Conservation (phyloP, 2,113 vertebrate species). For the Apeltes quadracus region DNA sequence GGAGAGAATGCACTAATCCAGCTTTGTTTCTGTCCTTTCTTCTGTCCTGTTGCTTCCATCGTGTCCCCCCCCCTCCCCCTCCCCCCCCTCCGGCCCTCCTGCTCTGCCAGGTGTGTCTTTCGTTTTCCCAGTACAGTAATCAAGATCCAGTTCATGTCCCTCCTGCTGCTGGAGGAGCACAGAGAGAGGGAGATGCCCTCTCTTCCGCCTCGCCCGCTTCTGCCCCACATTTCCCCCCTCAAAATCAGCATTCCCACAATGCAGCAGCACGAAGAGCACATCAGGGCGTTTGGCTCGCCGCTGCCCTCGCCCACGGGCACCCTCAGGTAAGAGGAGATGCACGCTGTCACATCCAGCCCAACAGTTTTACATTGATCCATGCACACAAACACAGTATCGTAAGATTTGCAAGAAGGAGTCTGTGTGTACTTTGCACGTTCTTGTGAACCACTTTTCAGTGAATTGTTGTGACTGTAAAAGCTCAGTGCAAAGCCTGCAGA, state of each 20-base stretch:
- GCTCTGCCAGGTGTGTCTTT: conserved; percentile 87
- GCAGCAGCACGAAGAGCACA: conserved; percentile 88
- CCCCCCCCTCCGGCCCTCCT: not conserved
- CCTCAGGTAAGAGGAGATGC: conserved; percentile 85
- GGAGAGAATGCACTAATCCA: not conserved
- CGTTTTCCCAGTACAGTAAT: conserved; percentile 97
- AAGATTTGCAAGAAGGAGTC: not conserved
- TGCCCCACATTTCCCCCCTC: conserved; percentile 95
- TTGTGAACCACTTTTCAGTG: not conserved
- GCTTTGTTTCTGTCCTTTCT: not conserved
- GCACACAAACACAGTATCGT: not conserved
- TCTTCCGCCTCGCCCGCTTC: conserved; percentile 86
- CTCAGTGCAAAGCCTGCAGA: not conserved
- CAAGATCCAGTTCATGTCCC: conserved; percentile 94
- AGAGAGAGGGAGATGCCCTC: conserved; percentile 86
- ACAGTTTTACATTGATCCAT: not conserved
- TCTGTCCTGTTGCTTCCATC: not conserved
- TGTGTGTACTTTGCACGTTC: not conserved
- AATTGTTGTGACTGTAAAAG: not conserved
- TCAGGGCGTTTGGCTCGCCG: conserved; percentile 89
- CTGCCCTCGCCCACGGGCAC: conserved; percentile 96
- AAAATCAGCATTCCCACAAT: conserved; percentile 93
- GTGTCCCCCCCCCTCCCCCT: not conserved
- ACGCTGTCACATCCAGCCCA: not conserved
- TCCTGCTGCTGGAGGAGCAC: conserved; percentile 85